phyloP scores from a whole-genome alignment of 2,113 vertebrate genomes.

The Saccopteryx leptura region DNA sequence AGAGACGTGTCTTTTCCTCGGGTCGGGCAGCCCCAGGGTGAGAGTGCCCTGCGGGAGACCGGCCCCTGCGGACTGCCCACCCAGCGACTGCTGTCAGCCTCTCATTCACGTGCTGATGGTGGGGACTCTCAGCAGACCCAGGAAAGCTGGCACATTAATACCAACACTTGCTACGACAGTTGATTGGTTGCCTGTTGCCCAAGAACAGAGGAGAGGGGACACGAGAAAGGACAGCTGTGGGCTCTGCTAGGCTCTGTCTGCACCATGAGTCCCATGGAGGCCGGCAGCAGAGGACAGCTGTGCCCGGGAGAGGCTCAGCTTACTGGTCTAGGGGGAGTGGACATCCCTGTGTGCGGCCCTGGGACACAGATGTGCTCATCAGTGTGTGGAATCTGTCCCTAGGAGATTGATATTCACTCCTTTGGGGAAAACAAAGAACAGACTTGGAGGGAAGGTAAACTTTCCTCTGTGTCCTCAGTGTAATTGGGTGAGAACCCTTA shows the following conservation, averaged over 20 bases:
- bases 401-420: background rate
- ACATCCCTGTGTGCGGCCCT: accelerated
- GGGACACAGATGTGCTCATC: background rate
- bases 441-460: background rate
- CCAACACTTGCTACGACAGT: accelerated
- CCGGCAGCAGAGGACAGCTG: background rate
- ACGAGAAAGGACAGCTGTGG: too few relatives aligned
- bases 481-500: background rate
- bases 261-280: background rate
- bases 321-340: too few relatives aligned
- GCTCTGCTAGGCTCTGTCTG: background rate
- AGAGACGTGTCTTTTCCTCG: accelerated
- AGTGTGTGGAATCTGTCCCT: background rate
- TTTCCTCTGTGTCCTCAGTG: background rate
- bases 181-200: background rate
- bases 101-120: background rate
- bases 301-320: background rate
- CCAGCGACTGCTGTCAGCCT: background rate
- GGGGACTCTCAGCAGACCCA: background rate
- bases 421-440: background rate
- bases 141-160: background rate
- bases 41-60: accelerated
- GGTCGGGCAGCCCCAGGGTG: background rate
- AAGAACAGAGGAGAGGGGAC: background rate
- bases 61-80: too few relatives aligned